A percentile compares a stretch with the other conserved stretches of the same genome.
phyloP scores from a whole-genome alignment of 2,113 vertebrate species.

The Riparia riparia region DNA sequence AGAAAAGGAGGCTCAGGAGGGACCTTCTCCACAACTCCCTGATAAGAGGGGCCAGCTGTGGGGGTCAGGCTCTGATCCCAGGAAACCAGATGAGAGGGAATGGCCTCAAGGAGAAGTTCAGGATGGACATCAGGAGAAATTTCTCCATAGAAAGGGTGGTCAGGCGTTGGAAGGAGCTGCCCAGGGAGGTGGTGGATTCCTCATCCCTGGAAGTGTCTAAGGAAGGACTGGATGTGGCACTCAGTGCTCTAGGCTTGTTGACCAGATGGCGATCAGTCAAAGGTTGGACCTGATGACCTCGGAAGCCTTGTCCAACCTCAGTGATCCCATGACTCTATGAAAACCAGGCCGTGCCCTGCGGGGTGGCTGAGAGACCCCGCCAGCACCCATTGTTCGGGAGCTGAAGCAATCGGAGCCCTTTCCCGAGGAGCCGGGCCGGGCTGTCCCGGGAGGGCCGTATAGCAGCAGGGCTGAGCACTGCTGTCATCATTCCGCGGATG shows the following conservation, averaged over 20 bases:
- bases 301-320: not conserved
- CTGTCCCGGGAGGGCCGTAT: constrained; percentile 20
- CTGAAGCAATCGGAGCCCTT: constrained; percentile 30
- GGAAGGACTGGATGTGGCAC: not conserved
- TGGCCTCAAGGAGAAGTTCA: too few relatives aligned
- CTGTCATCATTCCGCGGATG: not conserved
- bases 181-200: not conserved
- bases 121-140: too few relatives aligned
- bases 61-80: accelerated
- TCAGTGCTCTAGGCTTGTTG: not conserved
- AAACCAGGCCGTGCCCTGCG: not conserved
- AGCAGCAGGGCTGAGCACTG: constrained; percentile 35
- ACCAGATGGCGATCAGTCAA: not conserved
- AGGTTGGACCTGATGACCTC: not conserved
- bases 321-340: not conserved
- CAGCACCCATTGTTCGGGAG: constrained; percentile 9
- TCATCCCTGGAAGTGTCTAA: not conserved
- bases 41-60: accelerated
- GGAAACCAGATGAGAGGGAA: too few relatives aligned
- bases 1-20: too few relatives aligned
- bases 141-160: too few relatives aligned
- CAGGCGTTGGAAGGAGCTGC: not conserved
- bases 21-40: not conserved
- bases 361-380: not conserved
- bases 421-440: not conserved